A percentile compares a stretch with the other conserved stretches of the same genome.
These are phyloP conservation scores for Odocoileus virginianus DNA, from an alignment of 2,113 vertebrate species.

Conservation along the genomic window DNA sequence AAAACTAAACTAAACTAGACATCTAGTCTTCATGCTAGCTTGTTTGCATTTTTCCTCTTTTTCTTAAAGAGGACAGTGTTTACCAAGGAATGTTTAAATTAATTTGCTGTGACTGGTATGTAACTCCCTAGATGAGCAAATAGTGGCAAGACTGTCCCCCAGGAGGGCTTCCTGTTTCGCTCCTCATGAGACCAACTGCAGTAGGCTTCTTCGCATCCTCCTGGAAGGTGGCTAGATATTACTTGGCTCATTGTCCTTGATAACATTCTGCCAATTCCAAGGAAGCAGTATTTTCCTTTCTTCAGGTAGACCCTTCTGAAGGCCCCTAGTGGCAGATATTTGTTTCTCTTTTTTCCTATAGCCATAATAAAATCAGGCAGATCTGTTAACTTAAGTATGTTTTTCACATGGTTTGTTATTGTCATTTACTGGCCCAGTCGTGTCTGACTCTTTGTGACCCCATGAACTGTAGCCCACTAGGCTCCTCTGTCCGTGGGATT, in stretches of 20 bases:
- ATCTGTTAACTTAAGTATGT: slow-evolving; percentile 3
- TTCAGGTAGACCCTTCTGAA: not conserved
- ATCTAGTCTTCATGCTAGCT: not conserved
- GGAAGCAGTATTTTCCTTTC: not conserved
- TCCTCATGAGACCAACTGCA: not conserved
- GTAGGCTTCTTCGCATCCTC: not conserved
- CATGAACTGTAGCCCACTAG: not conserved
- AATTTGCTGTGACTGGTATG: not conserved
- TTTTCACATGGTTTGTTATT: not conserved
- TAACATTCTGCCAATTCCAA: not conserved
- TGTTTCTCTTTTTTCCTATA: not conserved
- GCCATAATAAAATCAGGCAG: not conserved
- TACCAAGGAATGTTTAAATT: not conserved
- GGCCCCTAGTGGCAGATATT: not conserved
- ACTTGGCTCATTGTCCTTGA: not conserved
- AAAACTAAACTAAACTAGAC: not conserved
- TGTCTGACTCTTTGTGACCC: not conserved
- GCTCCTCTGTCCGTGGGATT: not conserved
- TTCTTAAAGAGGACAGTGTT: not conserved
- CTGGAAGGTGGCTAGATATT: not conserved
- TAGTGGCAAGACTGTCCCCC: not conserved
- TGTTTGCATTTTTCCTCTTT: not conserved
- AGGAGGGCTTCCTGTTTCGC: not conserved
- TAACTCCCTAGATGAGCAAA: not conserved
- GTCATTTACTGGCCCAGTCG: not conserved